These are phyloP conservation scores for Alca torda DNA, from an alignment of 2,797 vertebrate species.

Conservation along the genomic window DNA sequence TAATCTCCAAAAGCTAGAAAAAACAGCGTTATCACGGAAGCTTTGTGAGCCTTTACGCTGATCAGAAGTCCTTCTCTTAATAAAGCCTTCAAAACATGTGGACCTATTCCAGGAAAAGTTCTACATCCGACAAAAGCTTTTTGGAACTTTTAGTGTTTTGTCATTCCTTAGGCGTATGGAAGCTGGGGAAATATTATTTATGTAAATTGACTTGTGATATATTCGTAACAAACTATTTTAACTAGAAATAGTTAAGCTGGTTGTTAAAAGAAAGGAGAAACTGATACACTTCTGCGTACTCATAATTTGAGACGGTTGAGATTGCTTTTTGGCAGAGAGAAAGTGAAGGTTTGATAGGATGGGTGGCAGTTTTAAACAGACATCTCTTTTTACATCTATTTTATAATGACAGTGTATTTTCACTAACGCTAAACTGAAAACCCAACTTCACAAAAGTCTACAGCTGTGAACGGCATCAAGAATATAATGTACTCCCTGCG, in stretches of 20 bases:
- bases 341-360: not conserved
- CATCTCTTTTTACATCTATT: not conserved
- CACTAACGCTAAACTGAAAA: not conserved
- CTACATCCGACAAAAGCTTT: not conserved
- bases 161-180: not conserved
- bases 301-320: not conserved
- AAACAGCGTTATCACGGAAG: rapidly evolving
- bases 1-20: not conserved
- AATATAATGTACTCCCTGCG: not conserved
- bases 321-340: not conserved
- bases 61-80: not conserved
- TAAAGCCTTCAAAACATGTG: not conserved
- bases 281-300: not conserved
- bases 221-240: not conserved
- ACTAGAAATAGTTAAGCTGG: not conserved
- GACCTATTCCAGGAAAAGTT: not conserved
- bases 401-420: not conserved
- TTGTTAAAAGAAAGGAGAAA: not conserved
- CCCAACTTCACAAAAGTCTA: not conserved
- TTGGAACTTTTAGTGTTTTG: not conserved
- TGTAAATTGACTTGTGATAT: not conserved
- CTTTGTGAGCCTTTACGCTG: not conserved
- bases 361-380: not conserved
- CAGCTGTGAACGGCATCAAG: not conserved
- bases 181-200: not conserved